Conservation (phyloP, 2,797 vertebrate species). For the Paedocypris micromegethes region DNA sequence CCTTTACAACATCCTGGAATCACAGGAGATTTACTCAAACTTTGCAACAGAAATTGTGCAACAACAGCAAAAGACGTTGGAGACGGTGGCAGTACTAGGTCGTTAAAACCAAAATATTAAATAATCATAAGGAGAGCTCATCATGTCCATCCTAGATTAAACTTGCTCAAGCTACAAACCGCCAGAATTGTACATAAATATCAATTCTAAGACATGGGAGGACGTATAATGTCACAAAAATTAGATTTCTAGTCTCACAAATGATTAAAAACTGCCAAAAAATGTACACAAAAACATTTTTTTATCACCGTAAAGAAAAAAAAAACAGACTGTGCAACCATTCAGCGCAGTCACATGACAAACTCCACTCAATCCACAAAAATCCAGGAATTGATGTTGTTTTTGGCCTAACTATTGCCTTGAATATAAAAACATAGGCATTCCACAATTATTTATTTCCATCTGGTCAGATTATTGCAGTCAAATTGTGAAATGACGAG, state of each 20-base stretch:
- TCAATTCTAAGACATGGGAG: constrained; percentile 19
- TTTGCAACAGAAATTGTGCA: not conserved
- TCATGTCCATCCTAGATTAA: too few relatives aligned
- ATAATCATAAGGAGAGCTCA: not conserved
- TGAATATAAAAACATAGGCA: too few relatives aligned
- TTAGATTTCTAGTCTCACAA: constrained; percentile 30
- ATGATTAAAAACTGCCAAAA: constrained; percentile 10
- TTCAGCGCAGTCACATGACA: too few relatives aligned
- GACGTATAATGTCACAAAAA: constrained; percentile 27
- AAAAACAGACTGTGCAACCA: too few relatives aligned
- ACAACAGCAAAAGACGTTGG: not conserved
- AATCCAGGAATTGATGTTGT: too few relatives aligned
- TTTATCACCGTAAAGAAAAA: too few relatives aligned
- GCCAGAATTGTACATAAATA: not conserved
- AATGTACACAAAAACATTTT: too few relatives aligned
- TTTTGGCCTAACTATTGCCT: too few relatives aligned
- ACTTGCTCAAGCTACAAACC: too few relatives aligned
- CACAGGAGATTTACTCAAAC: constrained; percentile 15
- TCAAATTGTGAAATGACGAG: constrained; percentile 36
- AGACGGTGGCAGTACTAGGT: constrained; percentile 1
- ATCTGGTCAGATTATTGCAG: too few relatives aligned
- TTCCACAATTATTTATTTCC: too few relatives aligned
- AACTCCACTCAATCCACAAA: too few relatives aligned
- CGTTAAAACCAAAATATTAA: constrained; percentile 17
- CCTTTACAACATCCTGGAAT: constrained; percentile 37